Conservation (phyloP, 2,113 vertebrate genomes). For the Erythrocercus mccallii region DNA sequence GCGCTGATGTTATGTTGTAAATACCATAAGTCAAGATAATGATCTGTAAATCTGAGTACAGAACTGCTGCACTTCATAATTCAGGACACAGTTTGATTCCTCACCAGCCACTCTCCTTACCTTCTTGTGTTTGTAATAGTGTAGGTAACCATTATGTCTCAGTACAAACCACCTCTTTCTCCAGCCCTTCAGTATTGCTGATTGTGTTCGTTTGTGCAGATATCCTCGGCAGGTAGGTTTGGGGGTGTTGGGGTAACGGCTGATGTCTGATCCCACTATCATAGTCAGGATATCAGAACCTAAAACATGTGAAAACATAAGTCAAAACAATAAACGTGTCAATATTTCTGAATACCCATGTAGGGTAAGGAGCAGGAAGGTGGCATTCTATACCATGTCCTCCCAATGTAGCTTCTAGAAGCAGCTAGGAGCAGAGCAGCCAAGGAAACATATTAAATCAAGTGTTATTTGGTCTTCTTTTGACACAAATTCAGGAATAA, state of each 20-base stretch:
- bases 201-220: constrained; percentile 86
- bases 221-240: constrained; percentile 86
- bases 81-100: neutral
- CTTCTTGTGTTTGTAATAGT: constrained; percentile 88
- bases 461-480: neutral
- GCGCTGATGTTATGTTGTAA: neutral
- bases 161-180: constrained; percentile 93
- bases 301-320: constrained; percentile 26
- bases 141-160: constrained; percentile 82
- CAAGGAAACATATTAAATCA: neutral
- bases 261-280: constrained; percentile 88
- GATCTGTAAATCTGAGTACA: neutral
- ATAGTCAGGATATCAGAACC: constrained; percentile 85
- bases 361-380: neutral
- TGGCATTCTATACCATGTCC: neutral
- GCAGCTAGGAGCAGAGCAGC: neutral
- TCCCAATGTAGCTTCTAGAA: neutral
- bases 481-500: neutral
- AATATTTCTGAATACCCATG: neutral
- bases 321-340: neutral
- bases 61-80: neutral
- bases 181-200: constrained; percentile 87
- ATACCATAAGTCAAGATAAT: neutral
- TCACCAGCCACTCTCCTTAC: constrained; percentile 59
- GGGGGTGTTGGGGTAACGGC: constrained; percentile 81